A percentile compares a stretch with the other conserved stretches of the same genome.
phyloP scores from a whole-genome alignment of 2,797 vertebrate species.

The Kryptolebias ocellatus region DNA sequence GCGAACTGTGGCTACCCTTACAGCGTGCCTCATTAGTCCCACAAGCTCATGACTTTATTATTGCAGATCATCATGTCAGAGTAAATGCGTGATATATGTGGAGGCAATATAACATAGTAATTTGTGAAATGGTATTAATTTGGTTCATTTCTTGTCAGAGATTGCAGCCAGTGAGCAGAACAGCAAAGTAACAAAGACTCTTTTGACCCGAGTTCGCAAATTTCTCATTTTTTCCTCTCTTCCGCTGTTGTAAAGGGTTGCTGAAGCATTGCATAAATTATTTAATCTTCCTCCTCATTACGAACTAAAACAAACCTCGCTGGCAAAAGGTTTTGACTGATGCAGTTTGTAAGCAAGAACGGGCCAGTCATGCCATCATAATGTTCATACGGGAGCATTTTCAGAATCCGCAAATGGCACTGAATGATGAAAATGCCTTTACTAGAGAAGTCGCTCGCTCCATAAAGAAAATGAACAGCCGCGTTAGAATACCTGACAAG shows the following conservation, averaged over 20 bases:
- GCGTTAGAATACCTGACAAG: slow-evolving; percentile 37
- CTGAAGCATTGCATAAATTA: slow-evolving; percentile 76
- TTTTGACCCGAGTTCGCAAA: slow-evolving; percentile 8
- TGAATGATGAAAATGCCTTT: slow-evolving; percentile 73
- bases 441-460: slow-evolving; percentile 60
- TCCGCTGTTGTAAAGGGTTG: slow-evolving; percentile 60
- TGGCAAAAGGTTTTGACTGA: slow-evolving; percentile 53
- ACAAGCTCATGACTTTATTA: slow-evolving; percentile 61
- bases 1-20: slow-evolving; percentile 47
- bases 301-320: slow-evolving; percentile 67
- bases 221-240: slow-evolving; percentile 24
- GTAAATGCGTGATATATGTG: slow-evolving; percentile 58
- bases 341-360: slow-evolving; percentile 65
- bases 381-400: slow-evolving; percentile 58
- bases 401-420: slow-evolving; percentile 50
- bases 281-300: slow-evolving; percentile 69
- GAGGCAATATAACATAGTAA: slow-evolving; percentile 46
- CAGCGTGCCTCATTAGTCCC: slow-evolving; percentile 62
- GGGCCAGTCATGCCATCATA: slow-evolving; percentile 51
- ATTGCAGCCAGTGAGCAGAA: slow-evolving; percentile 26
- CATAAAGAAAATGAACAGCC: slow-evolving; percentile 44
- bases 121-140: slow-evolving; percentile 56
- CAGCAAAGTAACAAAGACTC: slow-evolving; percentile 3
- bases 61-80: slow-evolving; percentile 48
- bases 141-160: slow-evolving; percentile 49